A percentile compares a stretch with the other conserved stretches of the same genome.
Evolutionary conservation across 2,113 vertebrate genomes (phyloP).

Genomic region (Tinamus guttatus): DNA sequence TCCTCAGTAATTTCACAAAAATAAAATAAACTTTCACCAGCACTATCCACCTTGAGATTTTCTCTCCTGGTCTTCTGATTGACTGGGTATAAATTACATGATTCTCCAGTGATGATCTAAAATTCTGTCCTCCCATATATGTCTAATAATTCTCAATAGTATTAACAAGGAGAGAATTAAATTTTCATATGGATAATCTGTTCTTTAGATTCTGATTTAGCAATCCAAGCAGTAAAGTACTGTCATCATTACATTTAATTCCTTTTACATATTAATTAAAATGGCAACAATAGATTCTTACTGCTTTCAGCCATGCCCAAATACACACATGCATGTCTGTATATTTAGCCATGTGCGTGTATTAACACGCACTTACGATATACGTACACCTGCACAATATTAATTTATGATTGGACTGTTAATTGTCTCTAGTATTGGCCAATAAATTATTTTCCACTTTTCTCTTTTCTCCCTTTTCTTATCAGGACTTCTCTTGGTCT

Average conservation of each 20-base stretch:
- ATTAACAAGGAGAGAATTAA: background rate
- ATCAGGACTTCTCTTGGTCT: background rate
- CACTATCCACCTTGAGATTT: background rate
- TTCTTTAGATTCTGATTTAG: background rate
- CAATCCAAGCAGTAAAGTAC: background rate
- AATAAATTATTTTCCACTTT: background rate
- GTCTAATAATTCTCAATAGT: background rate
- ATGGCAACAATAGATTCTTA: background rate
- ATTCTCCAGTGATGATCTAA: background rate
- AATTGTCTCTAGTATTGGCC: background rate
- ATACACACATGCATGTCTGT: rapidly evolving
- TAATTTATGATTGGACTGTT: background rate
- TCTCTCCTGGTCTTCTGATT: constrained; percentile 41
- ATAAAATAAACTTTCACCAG: constrained; percentile 56
- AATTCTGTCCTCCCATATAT: background rate
- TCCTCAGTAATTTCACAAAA: constrained; percentile 65
- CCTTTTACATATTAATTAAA: background rate
- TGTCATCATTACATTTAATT: background rate
- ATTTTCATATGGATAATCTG: background rate
- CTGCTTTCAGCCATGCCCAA: background rate
- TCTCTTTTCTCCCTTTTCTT: background rate
- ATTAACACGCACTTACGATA: background rate
- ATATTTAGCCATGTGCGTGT: rapidly evolving
- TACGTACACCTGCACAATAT: background rate
- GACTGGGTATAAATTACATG: constrained; percentile 38